Base-by-base conservation (phyloP, 2,113 vertebrate species). In the Sebastes fasciatus region DNA sequence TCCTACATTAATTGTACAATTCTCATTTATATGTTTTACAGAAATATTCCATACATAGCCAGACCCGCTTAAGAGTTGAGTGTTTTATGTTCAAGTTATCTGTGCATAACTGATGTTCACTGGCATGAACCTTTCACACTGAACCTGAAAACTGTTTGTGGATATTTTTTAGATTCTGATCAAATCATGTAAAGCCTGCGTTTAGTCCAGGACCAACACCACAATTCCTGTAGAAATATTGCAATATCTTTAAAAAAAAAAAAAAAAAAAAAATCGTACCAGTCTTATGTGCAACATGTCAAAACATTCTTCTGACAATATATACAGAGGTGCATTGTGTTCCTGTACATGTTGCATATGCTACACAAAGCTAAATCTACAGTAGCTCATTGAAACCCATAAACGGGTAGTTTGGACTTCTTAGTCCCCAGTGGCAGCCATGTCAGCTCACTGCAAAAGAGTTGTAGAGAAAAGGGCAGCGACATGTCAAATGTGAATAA, bases 281-380 rank as follows among this genome's bases (percentile, higher is more conserved):
- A 48, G 5, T 83, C 16, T 34, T 54, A 34, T 82, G 74, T 89
- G 78, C 85, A 86, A 86, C 51, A 79, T 82, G 77, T 78, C 79
- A 67, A 26, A 82, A 88, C 74, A 81, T 87, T 90, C 69, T 65
- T 78, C 62, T 66, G 60, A 88, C 49, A 73, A n/a, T 80, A 83
- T 77, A 81, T 82, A 88, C 84, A 82, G 72, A 91, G 73, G 77
- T 77, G 63, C 76, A 86, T 40, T 76, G 60, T 75, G 75, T 80
- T 80, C 55, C 74, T 89, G 58, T 85, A 70, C 83, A 80, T 81
- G 78, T 87, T 88, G 75, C 86, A 89, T 89, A 88, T 89, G 83
- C 86, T 88, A 91, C 86, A 90, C 77, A 84, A 69, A 77, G 77
- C 61, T 77, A 63, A 34, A 34, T 61, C 23, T 60, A 74, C 45